phyloP scores from a whole-genome alignment of 2,888 invertebrate genomes.

The Lochmaea capreae region DNA sequence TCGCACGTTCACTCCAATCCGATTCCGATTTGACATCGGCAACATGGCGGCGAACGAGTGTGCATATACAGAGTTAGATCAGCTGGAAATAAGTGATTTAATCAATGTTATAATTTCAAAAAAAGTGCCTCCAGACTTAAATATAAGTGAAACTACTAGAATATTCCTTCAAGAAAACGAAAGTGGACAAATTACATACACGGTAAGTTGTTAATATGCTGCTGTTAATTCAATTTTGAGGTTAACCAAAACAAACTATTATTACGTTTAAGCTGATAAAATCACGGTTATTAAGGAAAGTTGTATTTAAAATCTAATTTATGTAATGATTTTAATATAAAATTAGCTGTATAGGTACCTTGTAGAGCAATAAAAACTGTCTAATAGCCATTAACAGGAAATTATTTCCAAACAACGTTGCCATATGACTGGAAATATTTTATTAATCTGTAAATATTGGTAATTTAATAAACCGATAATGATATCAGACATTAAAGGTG shows the following conservation, averaged over 20 bases:
- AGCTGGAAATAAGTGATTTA: conserved; percentile 19
- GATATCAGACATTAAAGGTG: neutral
- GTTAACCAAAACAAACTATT: conserved; percentile 20
- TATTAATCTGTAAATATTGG: neutral
- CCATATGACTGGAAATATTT: neutral
- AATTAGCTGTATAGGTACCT: neutral
- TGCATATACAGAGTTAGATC: conserved; percentile 14
- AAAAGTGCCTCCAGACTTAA: conserved; percentile 7
- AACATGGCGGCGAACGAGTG: conserved; percentile 10
- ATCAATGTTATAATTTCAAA: conserved; percentile 8
- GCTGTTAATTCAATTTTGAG: conserved; percentile 4
- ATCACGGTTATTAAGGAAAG: neutral
- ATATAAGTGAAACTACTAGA: conserved; percentile 10
- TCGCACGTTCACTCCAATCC: neutral
- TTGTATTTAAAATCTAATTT: neutral
- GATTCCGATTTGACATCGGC: conserved; percentile 10
- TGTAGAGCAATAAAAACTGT: neutral
- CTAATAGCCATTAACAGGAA: neutral
- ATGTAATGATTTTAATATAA: neutral
- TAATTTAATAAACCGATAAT: neutral
- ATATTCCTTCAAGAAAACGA: neutral
- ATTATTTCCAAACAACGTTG: neutral
- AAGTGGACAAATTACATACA: neutral
- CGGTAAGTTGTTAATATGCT: conserved; percentile 6
- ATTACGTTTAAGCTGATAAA: neutral